Evolutionary conservation across 2,113 vertebrate species (phyloP), one percentile per base, ranked within the genome.

Genomic region (Carollia perspicillata): DNA sequence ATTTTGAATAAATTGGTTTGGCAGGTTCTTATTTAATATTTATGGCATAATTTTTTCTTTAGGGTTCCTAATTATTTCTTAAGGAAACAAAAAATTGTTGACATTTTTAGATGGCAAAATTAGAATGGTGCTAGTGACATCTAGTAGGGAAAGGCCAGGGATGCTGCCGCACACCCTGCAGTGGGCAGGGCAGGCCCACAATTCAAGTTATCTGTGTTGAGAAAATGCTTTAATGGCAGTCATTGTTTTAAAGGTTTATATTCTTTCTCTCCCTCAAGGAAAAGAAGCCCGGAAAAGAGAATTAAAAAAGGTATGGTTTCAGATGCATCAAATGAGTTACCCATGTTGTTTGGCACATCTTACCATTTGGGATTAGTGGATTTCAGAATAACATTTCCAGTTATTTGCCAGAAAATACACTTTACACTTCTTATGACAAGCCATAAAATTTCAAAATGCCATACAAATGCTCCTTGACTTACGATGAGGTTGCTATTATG

Each of bases 261-360:
- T 42, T 97, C 0, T 97, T 20, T 33, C 84, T 49, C 14, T 72
- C 23, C 42, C 44, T 97, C n/a, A 98, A 99, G 99, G 99, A 96
- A 99, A 99, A 97, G 99, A 99, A 98, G 99, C 99, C 94, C 99
- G 99, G 96, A 99, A 99, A 65, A 99, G 99, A 97, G 99, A 99
- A 94, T 97, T 99, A 74, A 99, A 99, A 97, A 99, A 99, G 99
- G 99, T 99, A 98, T 89, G 94, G 49, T 33, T 91, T 88, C 66
- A 60, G 88, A 92, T n/a, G 14, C n/a, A 80, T 92, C 44, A 44
- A 84, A 14, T 77, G 55, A 93, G 28, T 8, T 74, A 30, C 35
- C 77, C 51, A 11, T 78, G 23, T 53, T 65, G 7, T 72, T 89
- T 86, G 42, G 71, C 11, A 40, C 37, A 69, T 95, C 26, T 84